Conservation (phyloP, 2,113 vertebrate genomes). For the Gobius niger region DNA sequence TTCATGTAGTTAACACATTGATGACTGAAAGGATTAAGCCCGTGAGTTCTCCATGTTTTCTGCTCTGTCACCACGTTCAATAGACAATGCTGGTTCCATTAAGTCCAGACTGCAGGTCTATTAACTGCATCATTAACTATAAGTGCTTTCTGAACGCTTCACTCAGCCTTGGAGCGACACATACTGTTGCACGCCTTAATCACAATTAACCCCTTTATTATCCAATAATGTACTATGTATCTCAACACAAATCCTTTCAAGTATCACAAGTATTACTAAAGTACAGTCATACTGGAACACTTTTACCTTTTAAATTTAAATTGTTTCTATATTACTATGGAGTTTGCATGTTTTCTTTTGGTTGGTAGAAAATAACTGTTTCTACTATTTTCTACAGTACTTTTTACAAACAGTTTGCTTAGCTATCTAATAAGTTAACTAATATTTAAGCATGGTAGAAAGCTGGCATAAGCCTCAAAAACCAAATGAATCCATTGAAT, state of each 20-base stretch:
- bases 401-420: too few relatives aligned
- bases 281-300: too few relatives aligned
- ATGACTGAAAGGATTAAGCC: neutral
- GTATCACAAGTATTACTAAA: neutral
- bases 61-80: neutral
- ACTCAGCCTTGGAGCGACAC: neutral
- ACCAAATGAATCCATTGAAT: too few relatives aligned
- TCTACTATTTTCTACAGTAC: too few relatives aligned
- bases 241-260: neutral
- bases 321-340: too few relatives aligned
- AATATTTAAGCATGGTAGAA: too few relatives aligned
- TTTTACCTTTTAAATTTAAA: too few relatives aligned
- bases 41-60: neutral
- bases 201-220: conserved; percentile 4
- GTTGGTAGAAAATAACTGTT: too few relatives aligned
- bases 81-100: conserved; percentile 1
- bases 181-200: neutral
- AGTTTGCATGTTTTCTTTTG: too few relatives aligned
- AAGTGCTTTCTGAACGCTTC: conserved; percentile 4
- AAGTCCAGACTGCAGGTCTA: conserved; percentile 7
- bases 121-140: conserved; percentile 6
- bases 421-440: too few relatives aligned
- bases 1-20: neutral
- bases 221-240: neutral
- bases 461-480: too few relatives aligned